A percentile compares a stretch with the other conserved stretches of the same genome.
Evolutionary conservation across 2,888 invertebrate genomes (phyloP).

Genomic region (Schrankia costaestrigalis): DNA sequence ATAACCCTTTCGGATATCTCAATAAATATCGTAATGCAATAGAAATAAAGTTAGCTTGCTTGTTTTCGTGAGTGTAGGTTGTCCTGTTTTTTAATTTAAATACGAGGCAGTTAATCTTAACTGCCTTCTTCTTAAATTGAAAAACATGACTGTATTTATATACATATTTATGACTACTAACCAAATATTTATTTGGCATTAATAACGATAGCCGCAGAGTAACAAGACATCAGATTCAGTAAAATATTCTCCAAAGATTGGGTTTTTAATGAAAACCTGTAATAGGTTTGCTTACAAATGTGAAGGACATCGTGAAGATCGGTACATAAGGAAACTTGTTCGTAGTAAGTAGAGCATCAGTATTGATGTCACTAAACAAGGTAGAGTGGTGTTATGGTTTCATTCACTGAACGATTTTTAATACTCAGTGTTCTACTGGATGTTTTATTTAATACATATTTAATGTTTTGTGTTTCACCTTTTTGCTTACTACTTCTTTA

Average conservation of each 20-base stretch:
- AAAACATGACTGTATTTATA: conserved; percentile 42
- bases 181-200: conserved; percentile 64
- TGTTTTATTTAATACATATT: conserved; percentile 24
- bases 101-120: background rate
- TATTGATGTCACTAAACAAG: conserved; percentile 65
- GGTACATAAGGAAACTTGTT: conserved; percentile 41
- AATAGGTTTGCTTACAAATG: conserved; percentile 52
- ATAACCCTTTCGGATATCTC: too few species aligned
- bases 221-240: conserved; percentile 58
- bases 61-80: conserved; percentile 46
- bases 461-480: conserved; percentile 49
- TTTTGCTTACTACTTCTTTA: conserved; percentile 53
- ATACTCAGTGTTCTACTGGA: conserved; percentile 29
- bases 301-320: conserved; percentile 49
- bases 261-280: conserved; percentile 59
- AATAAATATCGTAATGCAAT: too few species aligned
- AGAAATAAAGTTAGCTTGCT: conserved; percentile 1
- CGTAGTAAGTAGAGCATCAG: conserved; percentile 61
- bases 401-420: conserved; percentile 45
- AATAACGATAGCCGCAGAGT: conserved; percentile 62
- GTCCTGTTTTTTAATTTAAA: conserved; percentile 53
- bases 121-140: conserved; percentile 42
- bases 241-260: conserved; percentile 70
- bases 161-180: conserved; percentile 53
- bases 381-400: conserved; percentile 74